phyloP scores from a whole-genome alignment of 2,113 vertebrate genomes.

The Octodon degus region DNA sequence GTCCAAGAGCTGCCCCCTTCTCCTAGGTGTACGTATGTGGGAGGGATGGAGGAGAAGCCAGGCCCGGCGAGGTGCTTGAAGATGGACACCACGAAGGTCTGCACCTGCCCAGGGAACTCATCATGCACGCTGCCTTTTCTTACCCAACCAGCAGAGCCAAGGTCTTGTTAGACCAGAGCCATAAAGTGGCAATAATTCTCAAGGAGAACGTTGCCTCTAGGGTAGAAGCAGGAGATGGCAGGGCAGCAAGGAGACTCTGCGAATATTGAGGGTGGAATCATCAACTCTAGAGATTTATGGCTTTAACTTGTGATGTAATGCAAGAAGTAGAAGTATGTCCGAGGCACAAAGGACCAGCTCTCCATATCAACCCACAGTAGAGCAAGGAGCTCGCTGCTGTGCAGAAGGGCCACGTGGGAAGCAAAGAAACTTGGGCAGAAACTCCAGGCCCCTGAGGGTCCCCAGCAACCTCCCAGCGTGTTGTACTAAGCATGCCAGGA shows the following conservation, averaged over 20 bases:
- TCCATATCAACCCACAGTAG: fast-evolving
- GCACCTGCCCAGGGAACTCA: not conserved
- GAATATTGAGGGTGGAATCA: not conserved
- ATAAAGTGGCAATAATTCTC: no score
- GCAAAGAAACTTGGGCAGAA: fast-evolving
- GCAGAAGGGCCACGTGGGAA: not conserved
- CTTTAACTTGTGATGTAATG: not conserved
- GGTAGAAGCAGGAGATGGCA: not conserved
- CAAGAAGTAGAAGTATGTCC: not conserved
- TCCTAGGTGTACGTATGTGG: fast-evolving
- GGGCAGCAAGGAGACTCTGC: not conserved
- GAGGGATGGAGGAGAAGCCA: not conserved
- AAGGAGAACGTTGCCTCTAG: not conserved
- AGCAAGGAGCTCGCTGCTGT: not conserved
- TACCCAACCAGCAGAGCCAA: not conserved
- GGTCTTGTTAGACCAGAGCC: not conserved
- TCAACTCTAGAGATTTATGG: not conserved
- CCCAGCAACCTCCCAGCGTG: fast-evolving
- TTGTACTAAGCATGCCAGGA: not conserved
- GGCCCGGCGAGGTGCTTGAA: fast-evolving
- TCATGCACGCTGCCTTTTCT: fast-evolving
- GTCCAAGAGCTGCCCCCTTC: not conserved
- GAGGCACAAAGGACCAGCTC: not conserved
- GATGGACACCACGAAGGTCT: not conserved
- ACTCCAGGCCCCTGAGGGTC: fast-evolving